Percentiles rank a stretch among this genome's conserved stretches.
phyloP scores from a whole-genome alignment of 2,888 invertebrate genomes.

The Suillia variegata region DNA sequence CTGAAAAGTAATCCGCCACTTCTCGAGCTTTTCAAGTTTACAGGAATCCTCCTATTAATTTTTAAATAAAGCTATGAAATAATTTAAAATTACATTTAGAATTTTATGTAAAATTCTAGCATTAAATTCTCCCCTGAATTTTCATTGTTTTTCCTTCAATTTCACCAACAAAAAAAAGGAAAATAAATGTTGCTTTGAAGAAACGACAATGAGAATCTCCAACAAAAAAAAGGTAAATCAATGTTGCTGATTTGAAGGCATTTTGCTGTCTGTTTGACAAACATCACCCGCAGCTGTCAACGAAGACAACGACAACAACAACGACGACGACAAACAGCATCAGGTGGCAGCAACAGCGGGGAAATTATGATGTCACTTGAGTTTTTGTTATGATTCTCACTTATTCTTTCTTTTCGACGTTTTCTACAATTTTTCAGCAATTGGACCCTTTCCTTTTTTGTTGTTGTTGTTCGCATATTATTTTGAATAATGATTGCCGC shows the following conservation, averaged over 20 bases:
- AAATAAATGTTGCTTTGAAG: too few species aligned
- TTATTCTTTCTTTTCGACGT: not conserved
- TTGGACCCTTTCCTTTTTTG: constrained; percentile 25
- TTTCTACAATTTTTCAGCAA: not conserved
- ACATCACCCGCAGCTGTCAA: constrained; percentile 1
- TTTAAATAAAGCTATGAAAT: too few species aligned
- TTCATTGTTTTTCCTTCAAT: too few species aligned
- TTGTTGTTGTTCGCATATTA: constrained; percentile 1
- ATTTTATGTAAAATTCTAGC: too few species aligned
- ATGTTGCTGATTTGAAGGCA: not conserved
- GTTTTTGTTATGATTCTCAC: constrained; percentile 9
- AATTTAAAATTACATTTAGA: too few species aligned
- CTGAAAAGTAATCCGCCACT: too few species aligned
- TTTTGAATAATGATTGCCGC: not conserved
- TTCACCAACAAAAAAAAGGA: too few species aligned
- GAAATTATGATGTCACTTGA: constrained; percentile 7
- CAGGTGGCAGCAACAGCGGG: not conserved
- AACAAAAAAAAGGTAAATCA: not conserved
- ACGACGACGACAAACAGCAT: not conserved
- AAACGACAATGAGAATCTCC: too few species aligned
- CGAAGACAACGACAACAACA: not conserved
- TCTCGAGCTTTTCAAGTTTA: too few species aligned
- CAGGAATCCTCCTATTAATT: too few species aligned
- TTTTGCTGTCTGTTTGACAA: not conserved
- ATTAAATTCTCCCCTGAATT: too few species aligned